Percentiles rank a stretch among this genome's conserved stretches.
Conservation (phyloP, 53 echinoderm and acorn worm genomes). For the Crossaster papposus region DNA sequence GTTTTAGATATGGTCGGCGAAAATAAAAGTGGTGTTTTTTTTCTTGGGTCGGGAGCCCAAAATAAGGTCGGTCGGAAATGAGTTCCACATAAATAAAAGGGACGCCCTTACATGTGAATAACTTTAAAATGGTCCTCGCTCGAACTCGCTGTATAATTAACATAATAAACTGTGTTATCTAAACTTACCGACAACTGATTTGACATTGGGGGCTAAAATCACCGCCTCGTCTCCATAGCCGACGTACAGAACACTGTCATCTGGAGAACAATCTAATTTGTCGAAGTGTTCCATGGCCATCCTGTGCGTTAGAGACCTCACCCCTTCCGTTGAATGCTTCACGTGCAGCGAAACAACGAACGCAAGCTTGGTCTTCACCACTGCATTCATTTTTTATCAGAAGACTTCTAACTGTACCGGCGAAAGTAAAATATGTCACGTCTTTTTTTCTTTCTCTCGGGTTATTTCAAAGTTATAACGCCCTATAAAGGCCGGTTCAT, state of each 20-base stretch:
- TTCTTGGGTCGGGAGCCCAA: no score
- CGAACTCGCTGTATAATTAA: neutral
- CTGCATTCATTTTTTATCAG: conserved; percentile 14
- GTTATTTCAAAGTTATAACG: no score
- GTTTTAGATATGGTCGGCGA: no score
- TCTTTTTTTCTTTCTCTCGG: no score
- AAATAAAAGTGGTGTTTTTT: no score
- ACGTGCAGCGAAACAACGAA: neutral
- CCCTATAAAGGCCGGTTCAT: no score
- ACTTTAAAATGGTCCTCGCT: no score
- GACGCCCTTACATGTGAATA: no score
- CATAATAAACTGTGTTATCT: neutral
- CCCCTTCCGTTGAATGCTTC: conserved; percentile 12
- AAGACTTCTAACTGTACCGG: no score
- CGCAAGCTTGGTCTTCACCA: conserved; percentile 2
- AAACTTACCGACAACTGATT: conserved; percentile 17
- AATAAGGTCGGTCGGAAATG: no score
- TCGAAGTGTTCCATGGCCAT: conserved; percentile 38
- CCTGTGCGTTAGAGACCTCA: neutral
- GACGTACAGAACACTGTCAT: conserved; percentile 33
- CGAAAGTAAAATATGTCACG: no score
- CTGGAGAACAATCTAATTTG: conserved; percentile 21
- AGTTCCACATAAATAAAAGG: no score
- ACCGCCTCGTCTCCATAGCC: conserved; percentile 36
- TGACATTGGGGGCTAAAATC: conserved; percentile 11